A percentile compares a stretch with the other conserved stretches of the same genome.
Conservation (phyloP, 2,888 invertebrate genomes). For the Epiblema foenella region DNA sequence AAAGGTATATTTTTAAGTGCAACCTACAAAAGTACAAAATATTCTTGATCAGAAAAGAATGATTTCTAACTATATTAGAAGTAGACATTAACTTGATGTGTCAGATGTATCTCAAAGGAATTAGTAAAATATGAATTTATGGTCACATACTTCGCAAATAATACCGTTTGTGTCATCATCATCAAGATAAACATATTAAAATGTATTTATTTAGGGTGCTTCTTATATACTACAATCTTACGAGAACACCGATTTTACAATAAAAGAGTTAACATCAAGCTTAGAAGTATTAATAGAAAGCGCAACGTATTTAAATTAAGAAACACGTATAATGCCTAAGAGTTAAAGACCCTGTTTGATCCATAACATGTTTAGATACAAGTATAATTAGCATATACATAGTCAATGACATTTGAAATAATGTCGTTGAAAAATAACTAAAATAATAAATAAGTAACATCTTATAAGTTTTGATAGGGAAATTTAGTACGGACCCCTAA, state of each 20-base stretch:
- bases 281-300: slow-evolving; percentile 37
- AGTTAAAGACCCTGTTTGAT: slow-evolving; percentile 80
- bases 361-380: slow-evolving; percentile 76
- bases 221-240: slow-evolving; percentile 31
- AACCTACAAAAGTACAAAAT: not conserved
- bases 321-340: slow-evolving; percentile 71
- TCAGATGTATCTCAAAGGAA: not conserved
- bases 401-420: slow-evolving; percentile 23
- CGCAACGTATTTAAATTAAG: slow-evolving; percentile 41
- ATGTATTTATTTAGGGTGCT: slow-evolving; percentile 23
- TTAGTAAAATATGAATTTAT: not conserved
- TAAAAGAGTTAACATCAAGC: slow-evolving; percentile 39
- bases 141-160: not conserved
- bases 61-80: too few relatives aligned
- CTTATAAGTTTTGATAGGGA: not conserved
- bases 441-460: not conserved
- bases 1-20: too few relatives aligned
- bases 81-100: not conserved
- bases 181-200: not conserved
- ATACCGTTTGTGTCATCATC: not conserved
- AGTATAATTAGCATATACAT: slow-evolving; percentile 50
- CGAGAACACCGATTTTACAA: slow-evolving; percentile 41
- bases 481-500: too few relatives aligned
- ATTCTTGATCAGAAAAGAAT: not conserved
- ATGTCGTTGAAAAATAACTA: not conserved